These are phyloP conservation scores for Agrotis ipsilon DNA, from an alignment of 2,888 invertebrate genomes.

Conservation along the genomic window DNA sequence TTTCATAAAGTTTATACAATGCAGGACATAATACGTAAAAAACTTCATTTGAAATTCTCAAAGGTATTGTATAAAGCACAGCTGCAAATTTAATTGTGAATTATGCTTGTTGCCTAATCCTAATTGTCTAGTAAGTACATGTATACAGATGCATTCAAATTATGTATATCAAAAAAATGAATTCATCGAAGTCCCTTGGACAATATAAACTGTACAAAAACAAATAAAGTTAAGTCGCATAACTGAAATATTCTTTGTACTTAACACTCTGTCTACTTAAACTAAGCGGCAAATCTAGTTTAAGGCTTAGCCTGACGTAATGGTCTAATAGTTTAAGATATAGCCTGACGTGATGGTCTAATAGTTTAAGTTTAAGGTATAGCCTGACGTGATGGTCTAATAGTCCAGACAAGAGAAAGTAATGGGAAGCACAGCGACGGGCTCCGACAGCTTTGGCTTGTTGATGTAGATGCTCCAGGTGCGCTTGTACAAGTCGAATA, in stretches of 20 bases:
- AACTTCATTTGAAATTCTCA: neutral
- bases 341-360: constrained; percentile 14
- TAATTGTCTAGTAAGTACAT: constrained; percentile 6
- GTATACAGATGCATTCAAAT: neutral
- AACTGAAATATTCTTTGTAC: constrained; percentile 14
- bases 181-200: too few species aligned
- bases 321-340: constrained; percentile 46
- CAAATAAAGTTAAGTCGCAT: neutral
- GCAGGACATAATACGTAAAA: neutral
- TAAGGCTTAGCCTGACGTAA: neutral
- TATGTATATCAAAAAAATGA: neutral
- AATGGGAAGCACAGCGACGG: constrained; percentile 93
- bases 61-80: neutral
- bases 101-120: neutral
- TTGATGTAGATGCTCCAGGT: constrained; percentile 96
- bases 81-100: neutral
- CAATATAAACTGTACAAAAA: too few species aligned
- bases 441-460: constrained; percentile 93
- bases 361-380: constrained; percentile 45
- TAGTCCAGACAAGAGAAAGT: constrained; percentile 75
- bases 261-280: constrained; percentile 10
- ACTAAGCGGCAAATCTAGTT: too few species aligned
- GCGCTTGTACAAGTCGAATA: constrained; percentile 94
- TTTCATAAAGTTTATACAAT: neutral
- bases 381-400: constrained; percentile 17